phyloP scores from a whole-genome alignment of 2,797 vertebrate genomes.

The Varecia variegata region DNA sequence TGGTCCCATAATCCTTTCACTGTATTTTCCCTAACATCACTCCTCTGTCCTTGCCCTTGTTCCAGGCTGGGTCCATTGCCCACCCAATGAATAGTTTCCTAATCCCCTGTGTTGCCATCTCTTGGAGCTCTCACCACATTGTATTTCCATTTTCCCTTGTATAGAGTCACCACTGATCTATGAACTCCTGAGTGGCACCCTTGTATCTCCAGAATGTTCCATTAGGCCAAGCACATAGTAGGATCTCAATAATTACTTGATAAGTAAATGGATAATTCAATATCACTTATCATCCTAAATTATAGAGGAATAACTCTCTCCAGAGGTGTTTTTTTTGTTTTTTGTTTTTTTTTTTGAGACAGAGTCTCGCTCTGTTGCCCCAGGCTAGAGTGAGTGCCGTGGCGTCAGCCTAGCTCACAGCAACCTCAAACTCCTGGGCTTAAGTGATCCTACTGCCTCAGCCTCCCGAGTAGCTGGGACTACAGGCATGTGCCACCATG shows the following conservation, averaged over 20 bases:
- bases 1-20: too few species aligned
- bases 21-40: not conserved
- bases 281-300: not conserved
- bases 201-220: not conserved
- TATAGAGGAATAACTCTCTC: not conserved
- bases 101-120: not conserved
- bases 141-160: not conserved
- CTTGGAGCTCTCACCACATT: not conserved
- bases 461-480: too few species aligned
- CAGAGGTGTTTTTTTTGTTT: not conserved
- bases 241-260: not conserved
- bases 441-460: too few species aligned
- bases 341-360: too few species aligned
- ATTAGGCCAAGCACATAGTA: not conserved
- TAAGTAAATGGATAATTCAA: not conserved
- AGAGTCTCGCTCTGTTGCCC: too few species aligned
- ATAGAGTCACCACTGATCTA: not conserved
- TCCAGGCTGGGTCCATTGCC: too few species aligned
- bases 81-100: not conserved
- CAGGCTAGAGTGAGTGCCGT: too few species aligned
- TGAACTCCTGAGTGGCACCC: not conserved
- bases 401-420: too few species aligned
- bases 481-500: too few species aligned
- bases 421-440: too few species aligned
- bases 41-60: rapidly evolving